A percentile compares a stretch with the other conserved stretches of the same genome.
Conservation (phyloP, 1,140 invertebrate genomes). For the Macrostomum lignano region DNA sequence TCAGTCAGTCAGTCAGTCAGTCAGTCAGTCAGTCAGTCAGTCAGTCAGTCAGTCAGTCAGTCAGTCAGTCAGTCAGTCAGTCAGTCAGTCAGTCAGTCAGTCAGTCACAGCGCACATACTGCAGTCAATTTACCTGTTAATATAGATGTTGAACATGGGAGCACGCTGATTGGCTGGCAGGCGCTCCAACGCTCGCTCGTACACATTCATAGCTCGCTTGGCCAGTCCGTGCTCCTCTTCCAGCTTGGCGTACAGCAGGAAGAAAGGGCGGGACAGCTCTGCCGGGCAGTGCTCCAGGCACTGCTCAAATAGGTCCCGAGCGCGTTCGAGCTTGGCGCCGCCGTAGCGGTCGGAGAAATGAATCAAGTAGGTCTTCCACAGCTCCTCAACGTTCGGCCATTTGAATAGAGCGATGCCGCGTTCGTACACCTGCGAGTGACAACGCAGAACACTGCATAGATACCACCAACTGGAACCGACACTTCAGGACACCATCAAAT, state of each 20-base stretch:
- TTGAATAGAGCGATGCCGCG: slow-evolving; percentile 85
- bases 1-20: too few relatives aligned
- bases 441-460: too few relatives aligned
- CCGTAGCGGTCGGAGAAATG: slow-evolving; percentile 79
- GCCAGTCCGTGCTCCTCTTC: slow-evolving; percentile 92
- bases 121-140: too few relatives aligned
- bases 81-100: too few relatives aligned
- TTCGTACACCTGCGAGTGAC: too few relatives aligned
- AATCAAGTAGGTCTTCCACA: slow-evolving; percentile 91
- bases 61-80: too few relatives aligned
- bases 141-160: slow-evolving; percentile 88
- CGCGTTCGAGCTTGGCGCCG: slow-evolving; percentile 73
- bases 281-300: slow-evolving; percentile 76
- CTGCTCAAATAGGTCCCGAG: slow-evolving; percentile 90
- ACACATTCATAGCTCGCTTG: slow-evolving; percentile 83
- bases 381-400: slow-evolving; percentile 96
- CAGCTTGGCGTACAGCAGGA: slow-evolving; percentile 77
- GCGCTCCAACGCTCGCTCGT: slow-evolving; percentile 63
- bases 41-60: too few relatives aligned
- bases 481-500: too few relatives aligned
- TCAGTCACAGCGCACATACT: too few relatives aligned
- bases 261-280: slow-evolving; percentile 77
- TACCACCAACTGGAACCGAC: too few relatives aligned
- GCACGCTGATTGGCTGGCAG: slow-evolving; percentile 71
- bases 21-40: too few relatives aligned